Conservation (phyloP, 2,888 invertebrate species). For the Linhomoeus sp. region DNA sequence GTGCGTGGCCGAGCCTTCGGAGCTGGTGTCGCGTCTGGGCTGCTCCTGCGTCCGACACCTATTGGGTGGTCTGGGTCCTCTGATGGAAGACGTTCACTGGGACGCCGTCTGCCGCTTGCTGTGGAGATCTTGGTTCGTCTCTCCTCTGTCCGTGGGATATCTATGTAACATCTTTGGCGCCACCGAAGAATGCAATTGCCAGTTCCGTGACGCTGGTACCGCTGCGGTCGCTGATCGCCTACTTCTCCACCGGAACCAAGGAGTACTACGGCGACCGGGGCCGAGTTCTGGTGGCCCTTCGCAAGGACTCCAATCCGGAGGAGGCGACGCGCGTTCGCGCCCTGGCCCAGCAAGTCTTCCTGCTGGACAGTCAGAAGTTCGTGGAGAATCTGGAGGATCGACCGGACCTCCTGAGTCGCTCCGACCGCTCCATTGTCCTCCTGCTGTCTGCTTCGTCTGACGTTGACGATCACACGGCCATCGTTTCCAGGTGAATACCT, state of each 20-base stretch:
- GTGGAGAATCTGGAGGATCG: slow-evolving; percentile 11
- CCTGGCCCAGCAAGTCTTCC: slow-evolving; percentile 60
- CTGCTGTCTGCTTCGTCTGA: slow-evolving; percentile 38
- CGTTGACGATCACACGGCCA: background rate
- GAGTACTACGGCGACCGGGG: slow-evolving; percentile 50
- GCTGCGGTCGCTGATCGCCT: slow-evolving; percentile 62
- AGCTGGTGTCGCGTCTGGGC: slow-evolving; percentile 68
- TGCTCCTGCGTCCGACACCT: slow-evolving; percentile 40
- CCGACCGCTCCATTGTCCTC: slow-evolving; percentile 71
- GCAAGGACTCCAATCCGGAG: slow-evolving; percentile 60
- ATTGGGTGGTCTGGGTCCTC: slow-evolving; percentile 3
- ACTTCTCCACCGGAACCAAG: slow-evolving; percentile 71
- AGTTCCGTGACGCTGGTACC: slow-evolving; percentile 57
- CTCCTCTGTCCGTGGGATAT: background rate
- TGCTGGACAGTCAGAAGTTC: slow-evolving; percentile 39
- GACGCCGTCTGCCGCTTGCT: slow-evolving; percentile 50
- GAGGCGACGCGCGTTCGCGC: slow-evolving; percentile 66
- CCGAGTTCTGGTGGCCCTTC: slow-evolving; percentile 69
- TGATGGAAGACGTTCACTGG: slow-evolving; percentile 60
- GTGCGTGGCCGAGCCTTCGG: slow-evolving; percentile 69
- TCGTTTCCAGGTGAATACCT: background rate
- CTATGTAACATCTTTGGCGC: too few relatives aligned
- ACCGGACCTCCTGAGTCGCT: slow-evolving; percentile 28
- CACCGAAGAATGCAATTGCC: too few relatives aligned
- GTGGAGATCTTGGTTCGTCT: slow-evolving; percentile 8